These are phyloP conservation scores for Embidobia sp. DNA, from an alignment of 2,888 invertebrate species.

Conservation along the genomic window DNA sequence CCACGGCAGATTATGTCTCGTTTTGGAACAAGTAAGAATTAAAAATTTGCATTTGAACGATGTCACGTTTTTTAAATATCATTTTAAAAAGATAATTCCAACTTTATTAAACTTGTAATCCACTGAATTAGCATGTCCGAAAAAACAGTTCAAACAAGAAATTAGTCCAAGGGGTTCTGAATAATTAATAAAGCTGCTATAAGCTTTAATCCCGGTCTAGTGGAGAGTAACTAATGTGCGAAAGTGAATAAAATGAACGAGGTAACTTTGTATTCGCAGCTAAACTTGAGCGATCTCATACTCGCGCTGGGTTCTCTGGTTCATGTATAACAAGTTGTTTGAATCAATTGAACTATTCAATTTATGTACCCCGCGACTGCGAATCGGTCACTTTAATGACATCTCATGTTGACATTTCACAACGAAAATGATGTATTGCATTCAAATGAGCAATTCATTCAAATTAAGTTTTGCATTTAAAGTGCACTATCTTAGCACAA, in stretches of 20 bases:
- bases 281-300: constrained; percentile 72
- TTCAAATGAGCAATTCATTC: constrained; percentile 24
- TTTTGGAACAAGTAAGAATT: no score
- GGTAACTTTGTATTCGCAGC: constrained; percentile 77
- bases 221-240: constrained; percentile 79
- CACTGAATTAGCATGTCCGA: constrained; percentile 23
- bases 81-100: not conserved
- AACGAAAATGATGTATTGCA: constrained; percentile 39
- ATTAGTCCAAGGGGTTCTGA: constrained; percentile 23
- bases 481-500: constrained; percentile 13
- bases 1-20: no score
- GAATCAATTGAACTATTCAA: constrained; percentile 37
- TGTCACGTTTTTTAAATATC: not conserved
- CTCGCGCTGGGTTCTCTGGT: constrained; percentile 12
- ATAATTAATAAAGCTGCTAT: constrained; percentile 52
- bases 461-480: constrained; percentile 20
- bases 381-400: constrained; percentile 50
- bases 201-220: constrained; percentile 75
- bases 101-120: constrained; percentile 25
- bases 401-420: constrained; percentile 50
- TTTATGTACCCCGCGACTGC: constrained; percentile 35
- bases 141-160: constrained; percentile 24
- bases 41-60: constrained; percentile 9
- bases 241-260: constrained; percentile 77
- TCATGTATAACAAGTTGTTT: constrained; percentile 41